phyloP scores from a whole-genome alignment of 2,797 vertebrate species.

The Poeciliopsis infans region DNA sequence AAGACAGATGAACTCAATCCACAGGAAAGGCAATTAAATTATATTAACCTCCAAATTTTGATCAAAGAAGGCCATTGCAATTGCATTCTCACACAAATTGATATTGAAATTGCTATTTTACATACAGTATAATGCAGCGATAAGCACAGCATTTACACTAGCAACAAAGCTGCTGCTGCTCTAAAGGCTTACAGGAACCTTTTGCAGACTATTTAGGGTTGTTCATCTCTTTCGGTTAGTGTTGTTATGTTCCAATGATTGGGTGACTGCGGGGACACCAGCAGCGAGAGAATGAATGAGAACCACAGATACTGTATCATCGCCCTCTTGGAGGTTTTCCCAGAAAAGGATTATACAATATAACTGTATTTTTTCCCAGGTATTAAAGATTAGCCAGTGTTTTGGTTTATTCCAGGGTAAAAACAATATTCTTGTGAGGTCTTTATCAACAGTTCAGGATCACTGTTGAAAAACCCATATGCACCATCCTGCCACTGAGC shows the following conservation, averaged over 20 bases:
- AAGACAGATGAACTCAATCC: not conserved
- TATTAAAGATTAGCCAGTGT: not conserved
- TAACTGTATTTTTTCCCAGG: not conserved
- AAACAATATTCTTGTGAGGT: not conserved
- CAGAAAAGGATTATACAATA: not conserved
- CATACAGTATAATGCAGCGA: not conserved
- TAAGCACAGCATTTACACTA: conserved; percentile 63
- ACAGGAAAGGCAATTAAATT: not conserved
- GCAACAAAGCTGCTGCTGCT: conserved; percentile 61
- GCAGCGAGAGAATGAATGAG: conserved; percentile 53
- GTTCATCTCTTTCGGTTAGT: conserved; percentile 79
- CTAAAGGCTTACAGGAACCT: conserved; percentile 59
- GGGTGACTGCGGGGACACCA: conserved; percentile 54
- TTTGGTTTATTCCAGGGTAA: not conserved
- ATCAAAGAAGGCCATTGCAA: too few species aligned
- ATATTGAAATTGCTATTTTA: not conserved
- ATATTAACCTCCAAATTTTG: not conserved
- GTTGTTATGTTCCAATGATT: conserved; percentile 60
- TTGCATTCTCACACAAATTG: not conserved
- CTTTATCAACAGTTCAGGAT: conserved; percentile 9
- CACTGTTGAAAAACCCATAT: not conserved
- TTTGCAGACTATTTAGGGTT: conserved; percentile 84
- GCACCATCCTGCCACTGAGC: not conserved
- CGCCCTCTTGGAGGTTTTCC: conserved; percentile 30
- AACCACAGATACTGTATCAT: conserved; percentile 27